These are phyloP conservation scores for Ectropis grisescens DNA, from an alignment of 1,140 invertebrate species.

Conservation along the genomic window DNA sequence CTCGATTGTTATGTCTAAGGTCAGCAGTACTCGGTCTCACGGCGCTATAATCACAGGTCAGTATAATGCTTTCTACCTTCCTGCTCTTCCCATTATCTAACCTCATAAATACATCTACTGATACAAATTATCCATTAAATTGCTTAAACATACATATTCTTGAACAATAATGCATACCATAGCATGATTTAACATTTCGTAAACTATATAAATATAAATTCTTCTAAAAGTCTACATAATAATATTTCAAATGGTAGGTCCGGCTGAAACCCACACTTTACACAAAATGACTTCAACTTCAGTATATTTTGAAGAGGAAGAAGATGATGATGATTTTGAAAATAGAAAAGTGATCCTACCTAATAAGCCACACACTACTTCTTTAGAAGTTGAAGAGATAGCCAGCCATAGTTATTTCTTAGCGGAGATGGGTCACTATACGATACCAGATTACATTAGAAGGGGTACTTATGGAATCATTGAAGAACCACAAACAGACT, in stretches of 20 bases:
- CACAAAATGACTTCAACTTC: constrained; percentile 75
- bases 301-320: constrained; percentile 71
- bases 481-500: constrained; percentile 69
- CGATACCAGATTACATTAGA: constrained; percentile 69
- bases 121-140: constrained; percentile 3
- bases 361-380: constrained; percentile 63
- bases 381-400: constrained; percentile 73
- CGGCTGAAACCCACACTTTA: constrained; percentile 74
- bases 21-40: constrained; percentile 73
- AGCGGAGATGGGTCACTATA: constrained; percentile 70
- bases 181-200: constrained; percentile 22
- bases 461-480: constrained; percentile 63
- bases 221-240: constrained; percentile 36
- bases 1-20: constrained; percentile 74
- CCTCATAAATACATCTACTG: not conserved
- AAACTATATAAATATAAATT: no score
- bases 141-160: constrained; percentile 5
- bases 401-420: constrained; percentile 74
- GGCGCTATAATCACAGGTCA: constrained; percentile 75
- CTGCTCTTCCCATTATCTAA: constrained; percentile 10
- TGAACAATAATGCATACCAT: constrained; percentile 11
- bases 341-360: constrained; percentile 55
- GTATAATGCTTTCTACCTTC: constrained; percentile 48
- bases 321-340: constrained; percentile 54
- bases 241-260: constrained; percentile 73